Evolutionary conservation across 2,888 invertebrate species (phyloP), one percentile per base, ranked within the genome.

Genomic region (Drosophila quinaria): DNA sequence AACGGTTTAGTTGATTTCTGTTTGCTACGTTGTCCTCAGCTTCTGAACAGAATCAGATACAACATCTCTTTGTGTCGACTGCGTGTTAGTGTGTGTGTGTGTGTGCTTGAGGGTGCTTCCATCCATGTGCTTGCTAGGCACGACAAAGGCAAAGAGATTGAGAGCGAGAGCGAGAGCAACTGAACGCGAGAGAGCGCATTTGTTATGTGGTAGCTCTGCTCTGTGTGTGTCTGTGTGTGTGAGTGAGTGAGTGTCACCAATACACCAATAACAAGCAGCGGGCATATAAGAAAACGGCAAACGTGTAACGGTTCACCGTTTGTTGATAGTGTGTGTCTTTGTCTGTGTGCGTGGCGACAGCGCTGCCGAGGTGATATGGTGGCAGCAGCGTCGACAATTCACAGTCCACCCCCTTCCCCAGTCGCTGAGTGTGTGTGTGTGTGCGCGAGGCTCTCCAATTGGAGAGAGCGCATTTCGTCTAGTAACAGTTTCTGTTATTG

Each of bases 1-100:
- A 83, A 85, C 73, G 82, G 78, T 89, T 90, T 84, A 77, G 87
- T 89, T 90, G 74, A 75, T 83, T 85, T 69, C 72, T 78, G 74
- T 77, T 74, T 75, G 13, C 70, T 69, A 65, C 69, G 42, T 69
- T 69, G 61, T 39, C 46, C 15, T 37, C 55, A 47, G 46, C 15
- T 44, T 46, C 61, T 37, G 47, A 39, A 46, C 54, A 59, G 39
- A 35, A 62, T 61, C 67, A 73, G 49, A 47, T 13, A 73, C 39
- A 50, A 47, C 33, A 62, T 62, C 68, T 68, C 55, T 56, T 54
- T 25, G 22, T 35, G 19, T 50, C 10, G 17, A 29, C 29, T 54
- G 44, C 29, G 19, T 54, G 17, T 15, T 33, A 52, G n/a, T 44
- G 39, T 31, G 6, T 15, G n/a, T 50, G 46, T 64, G 47, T 51